Conservation (phyloP, 1,140 invertebrate species). For the Oryzaephilus surinamensis region DNA sequence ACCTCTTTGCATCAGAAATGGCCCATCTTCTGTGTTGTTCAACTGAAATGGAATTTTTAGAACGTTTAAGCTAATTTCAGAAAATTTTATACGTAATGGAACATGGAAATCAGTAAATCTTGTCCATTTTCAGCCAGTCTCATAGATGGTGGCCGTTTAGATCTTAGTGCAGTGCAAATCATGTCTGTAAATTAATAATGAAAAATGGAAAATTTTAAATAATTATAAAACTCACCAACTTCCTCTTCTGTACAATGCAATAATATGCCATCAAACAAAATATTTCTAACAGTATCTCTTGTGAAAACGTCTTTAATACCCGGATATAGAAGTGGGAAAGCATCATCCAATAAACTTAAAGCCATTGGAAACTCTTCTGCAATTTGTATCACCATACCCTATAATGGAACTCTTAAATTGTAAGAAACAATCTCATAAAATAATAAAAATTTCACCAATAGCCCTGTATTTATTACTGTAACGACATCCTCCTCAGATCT, state of each 20-base stretch:
- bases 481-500: slow-evolving; percentile 13
- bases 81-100: slow-evolving; percentile 10
- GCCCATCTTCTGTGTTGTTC: slow-evolving; percentile 13
- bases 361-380: slow-evolving; percentile 34
- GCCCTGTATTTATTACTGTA: slow-evolving; percentile 18
- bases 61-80: too few relatives aligned
- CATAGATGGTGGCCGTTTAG: slow-evolving; percentile 36
- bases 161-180: slow-evolving; percentile 38
- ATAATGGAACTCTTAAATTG: slow-evolving; percentile 16
- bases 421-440: not conserved
- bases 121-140: slow-evolving; percentile 31
- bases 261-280: slow-evolving; percentile 47
- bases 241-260: slow-evolving; percentile 42
- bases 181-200: slow-evolving; percentile 16
- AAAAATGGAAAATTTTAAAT: not conserved
- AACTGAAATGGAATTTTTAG: slow-evolving; percentile 12
- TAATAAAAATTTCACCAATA: slow-evolving; percentile 13
- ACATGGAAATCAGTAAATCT: slow-evolving; percentile 15
- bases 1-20: slow-evolving; percentile 15
- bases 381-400: slow-evolving; percentile 37
- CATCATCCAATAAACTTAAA: slow-evolving; percentile 33
- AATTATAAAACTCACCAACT: slow-evolving; percentile 31
- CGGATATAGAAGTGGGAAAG: slow-evolving; percentile 38
- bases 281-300: slow-evolving; percentile 38
- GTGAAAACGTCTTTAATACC: slow-evolving; percentile 41